Evolutionary conservation across 2,113 vertebrate genomes (phyloP), one percentile per base, ranked within the genome.

Genomic region (Trogon surrucura): DNA sequence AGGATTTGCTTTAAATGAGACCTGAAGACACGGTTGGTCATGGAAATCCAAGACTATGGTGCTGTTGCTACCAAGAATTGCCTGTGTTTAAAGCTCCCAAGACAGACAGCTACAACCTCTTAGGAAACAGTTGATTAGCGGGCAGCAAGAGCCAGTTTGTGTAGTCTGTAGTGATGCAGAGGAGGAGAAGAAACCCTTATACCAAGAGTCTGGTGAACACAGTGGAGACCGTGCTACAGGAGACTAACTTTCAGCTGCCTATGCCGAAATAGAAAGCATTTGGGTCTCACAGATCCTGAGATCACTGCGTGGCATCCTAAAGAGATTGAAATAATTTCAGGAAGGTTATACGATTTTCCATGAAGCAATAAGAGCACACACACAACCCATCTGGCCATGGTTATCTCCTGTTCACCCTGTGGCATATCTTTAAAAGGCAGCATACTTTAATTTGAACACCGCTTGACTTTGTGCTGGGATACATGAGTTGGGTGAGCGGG

Each of bases 401-500:
- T 58, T 74, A 57, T 50, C 64, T 44, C 65, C 44, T 88, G 21
- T 73, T 91, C 44, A 47, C 6, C n/a, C 27, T n/a, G 27, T 69
- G 45, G 25, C 3, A 0, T 44, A 38, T 38, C 65, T 91, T 84
- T 60, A 48, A 67, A 91, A 86, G 57, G 16, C 70, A 27, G 32
- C 7, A 5, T 53, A 13, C 13, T 61, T 80, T 51, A 32, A 27
- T 85, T 85, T 51, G 60, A 79, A 48, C 47, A 25, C 26, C 60
- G 11, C 48, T 48, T 64, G 38, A 71, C 47, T 93, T 90, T 44
- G 44, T 61, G 20, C 65, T 61, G 50, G 23, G 44, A 13, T 74
- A 45, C 11, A 8, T 8, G 13, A 80, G 20, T 57, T 66, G 53
- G 25, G 32, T 64, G 32, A 93, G 32, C 0, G 0, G 70, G 48